Base-by-base conservation (phyloP, 2,888 invertebrate species). In the Esperia sulphurella region DNA sequence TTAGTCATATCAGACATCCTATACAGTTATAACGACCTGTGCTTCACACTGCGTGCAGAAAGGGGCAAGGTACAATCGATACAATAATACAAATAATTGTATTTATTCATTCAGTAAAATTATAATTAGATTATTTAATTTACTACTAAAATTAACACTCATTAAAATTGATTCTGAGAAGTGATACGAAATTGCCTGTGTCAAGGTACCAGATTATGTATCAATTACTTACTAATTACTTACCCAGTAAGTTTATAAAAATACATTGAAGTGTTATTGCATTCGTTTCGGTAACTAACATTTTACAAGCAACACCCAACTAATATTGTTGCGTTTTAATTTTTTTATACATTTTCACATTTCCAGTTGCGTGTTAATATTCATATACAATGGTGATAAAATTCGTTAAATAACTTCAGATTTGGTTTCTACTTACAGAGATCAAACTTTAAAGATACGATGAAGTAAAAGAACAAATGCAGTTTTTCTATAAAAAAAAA, bases 401-500 rank as follows among this genome's bases (percentile, higher is more conserved):
- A 63, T 54, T 53, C 52, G 54, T 64, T 63, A 68, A 64, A 75
- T 70, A 65, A 78, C 71, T 65, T 79, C 72, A 71, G 74, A 79
- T 83, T 84, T 83, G 78, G 79, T 79, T 79, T 76, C 70, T 75
- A 81, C 70, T 78, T 79, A 81, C 77, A 83, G 84, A 85, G 83
- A 84, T 84, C 83, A 83, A 80, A 72, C 69, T 67, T 71, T 69
- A 35, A n/a, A n/a, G n/a, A 69, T 73, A 71, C 55, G 64, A 71
- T 65, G 61, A 70, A 73, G 64, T 60, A 68, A 49, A 71, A 63
- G 70, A 76, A 71, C 71, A 84, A 83, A 85, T 84, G 85, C 87
- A 87, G 83, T 79, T 84, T 83, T 81, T 77, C 76, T 81, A 80
- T 77, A 83, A 84, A 84, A 71, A 85, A 85, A 71, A 85, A 83